Percentiles rank a stretch among this genome's conserved stretches.
phyloP scores from a whole-genome alignment of 2,113 vertebrate species.

The Kobus ellipsiprymnus region DNA sequence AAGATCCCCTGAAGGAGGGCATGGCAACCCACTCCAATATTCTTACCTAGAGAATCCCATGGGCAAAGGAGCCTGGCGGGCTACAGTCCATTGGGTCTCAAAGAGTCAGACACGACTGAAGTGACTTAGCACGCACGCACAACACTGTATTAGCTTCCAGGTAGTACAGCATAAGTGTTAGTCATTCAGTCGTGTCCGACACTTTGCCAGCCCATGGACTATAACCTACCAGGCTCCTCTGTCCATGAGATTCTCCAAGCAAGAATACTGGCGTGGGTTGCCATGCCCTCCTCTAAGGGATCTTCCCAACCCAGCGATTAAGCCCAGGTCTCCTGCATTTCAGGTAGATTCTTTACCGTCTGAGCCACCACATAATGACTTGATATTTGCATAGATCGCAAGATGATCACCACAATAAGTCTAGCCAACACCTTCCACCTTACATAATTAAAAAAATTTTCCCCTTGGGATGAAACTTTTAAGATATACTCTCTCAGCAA shows the following conservation, averaged over 20 bases:
- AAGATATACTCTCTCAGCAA: background rate
- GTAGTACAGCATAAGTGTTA: background rate
- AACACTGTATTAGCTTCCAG: background rate
- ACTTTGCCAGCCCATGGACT: background rate
- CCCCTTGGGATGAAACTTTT: background rate
- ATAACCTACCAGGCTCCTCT: background rate
- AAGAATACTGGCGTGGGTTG: background rate
- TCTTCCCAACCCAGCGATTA: background rate
- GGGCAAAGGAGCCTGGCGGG: background rate
- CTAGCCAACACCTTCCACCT: background rate
- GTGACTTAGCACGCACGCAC: fast-evolving
- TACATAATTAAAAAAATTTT: background rate
- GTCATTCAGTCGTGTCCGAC: background rate
- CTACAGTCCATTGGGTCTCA: background rate
- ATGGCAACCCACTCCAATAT: background rate
- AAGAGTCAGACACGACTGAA: background rate
- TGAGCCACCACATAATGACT: background rate
- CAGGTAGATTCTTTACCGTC: background rate
- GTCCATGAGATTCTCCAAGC: background rate
- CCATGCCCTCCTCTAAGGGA: background rate
- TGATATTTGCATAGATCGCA: background rate
- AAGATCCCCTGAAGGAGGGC: background rate
- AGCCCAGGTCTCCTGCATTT: background rate
- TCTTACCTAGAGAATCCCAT: background rate
- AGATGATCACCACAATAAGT: background rate